A percentile compares a stretch with the other conserved stretches of the same genome.
phyloP scores from a whole-genome alignment of 2,113 vertebrate species.

The Corynorhinus townsendii region DNA sequence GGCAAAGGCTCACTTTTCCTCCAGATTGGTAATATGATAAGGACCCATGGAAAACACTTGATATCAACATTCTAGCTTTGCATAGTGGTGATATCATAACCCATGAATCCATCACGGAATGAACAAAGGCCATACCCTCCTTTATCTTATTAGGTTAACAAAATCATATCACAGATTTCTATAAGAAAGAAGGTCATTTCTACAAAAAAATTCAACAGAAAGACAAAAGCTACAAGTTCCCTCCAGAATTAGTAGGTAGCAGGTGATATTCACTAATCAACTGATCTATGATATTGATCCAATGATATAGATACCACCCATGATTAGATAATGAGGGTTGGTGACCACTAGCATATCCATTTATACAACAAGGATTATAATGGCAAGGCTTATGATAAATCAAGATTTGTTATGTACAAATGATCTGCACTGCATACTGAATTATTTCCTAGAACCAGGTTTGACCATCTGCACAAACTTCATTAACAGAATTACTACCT shows the following conservation, averaged over 20 bases:
- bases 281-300: no score
- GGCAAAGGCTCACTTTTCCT: neutral
- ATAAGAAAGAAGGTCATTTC: neutral
- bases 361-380: neutral
- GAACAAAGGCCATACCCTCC: neutral
- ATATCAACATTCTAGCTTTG: neutral
- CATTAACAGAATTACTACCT: neutral
- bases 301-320: neutral
- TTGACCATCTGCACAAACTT: neutral
- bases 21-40: neutral
- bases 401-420: neutral
- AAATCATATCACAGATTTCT: neutral
- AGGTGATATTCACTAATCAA: neutral
- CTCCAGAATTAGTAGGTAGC: neutral
- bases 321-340: neutral
- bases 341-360: neutral
- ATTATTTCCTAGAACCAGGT: neutral
- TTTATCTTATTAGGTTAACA: neutral
- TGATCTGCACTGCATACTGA: neutral
- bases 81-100: neutral
- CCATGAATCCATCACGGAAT: neutral
- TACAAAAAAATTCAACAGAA: neutral
- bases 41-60: neutral
- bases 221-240: neutral
- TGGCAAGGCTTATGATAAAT: neutral